A percentile compares a stretch with the other conserved stretches of the same genome.
Conservation (phyloP, 2,797 vertebrate genomes). For the Gadopsis bispinosus region DNA sequence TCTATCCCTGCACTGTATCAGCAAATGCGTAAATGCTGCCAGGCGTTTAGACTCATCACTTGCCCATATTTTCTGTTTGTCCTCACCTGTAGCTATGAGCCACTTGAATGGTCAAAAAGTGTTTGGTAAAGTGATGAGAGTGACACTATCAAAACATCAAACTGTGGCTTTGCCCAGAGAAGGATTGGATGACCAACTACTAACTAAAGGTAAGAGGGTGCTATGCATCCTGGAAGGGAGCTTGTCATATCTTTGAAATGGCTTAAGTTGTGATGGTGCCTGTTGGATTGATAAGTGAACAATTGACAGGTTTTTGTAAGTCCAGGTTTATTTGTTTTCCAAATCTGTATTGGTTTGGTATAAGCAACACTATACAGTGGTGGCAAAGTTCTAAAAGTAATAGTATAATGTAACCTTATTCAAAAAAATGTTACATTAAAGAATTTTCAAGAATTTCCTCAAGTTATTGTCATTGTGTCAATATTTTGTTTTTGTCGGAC, state of each 20-base stretch:
- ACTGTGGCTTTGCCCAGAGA: conserved; percentile 97
- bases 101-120: conserved; percentile 99
- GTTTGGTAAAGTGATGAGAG: conserved; percentile 97
- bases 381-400: background rate
- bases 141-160: conserved; percentile 97
- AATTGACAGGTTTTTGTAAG: background rate
- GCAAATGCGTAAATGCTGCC: background rate
- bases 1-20: too few relatives aligned
- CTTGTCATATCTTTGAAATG: background rate
- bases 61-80: background rate
- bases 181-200: conserved; percentile 96
- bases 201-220: conserved; percentile 88
- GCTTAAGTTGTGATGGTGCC: background rate
- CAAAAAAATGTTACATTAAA: background rate
- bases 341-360: background rate
- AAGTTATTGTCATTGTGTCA: background rate
- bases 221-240: background rate
- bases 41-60: background rate
- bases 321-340: background rate
- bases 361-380: background rate
- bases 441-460: background rate
- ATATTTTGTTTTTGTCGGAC: conserved; percentile 11
- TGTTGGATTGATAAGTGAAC: background rate
- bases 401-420: too few relatives aligned
- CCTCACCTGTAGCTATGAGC: conserved; percentile 91